Conservation (phyloP, 2,113 vertebrate species). For the Calypte anna region DNA sequence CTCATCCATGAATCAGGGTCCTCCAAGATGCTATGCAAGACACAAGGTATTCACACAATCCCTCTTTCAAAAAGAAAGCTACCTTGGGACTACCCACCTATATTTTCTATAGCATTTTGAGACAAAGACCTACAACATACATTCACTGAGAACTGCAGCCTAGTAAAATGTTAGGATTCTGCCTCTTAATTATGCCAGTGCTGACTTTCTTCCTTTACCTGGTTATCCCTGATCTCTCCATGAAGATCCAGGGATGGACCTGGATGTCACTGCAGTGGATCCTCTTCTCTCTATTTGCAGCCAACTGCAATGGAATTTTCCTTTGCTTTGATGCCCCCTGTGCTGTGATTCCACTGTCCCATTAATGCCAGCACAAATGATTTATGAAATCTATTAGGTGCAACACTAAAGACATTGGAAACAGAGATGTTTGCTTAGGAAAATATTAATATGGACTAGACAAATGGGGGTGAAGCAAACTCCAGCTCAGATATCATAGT, state of each 20-base stretch:
- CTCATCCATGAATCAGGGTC: neutral
- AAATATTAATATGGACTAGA: neutral
- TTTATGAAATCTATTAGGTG: slow-evolving; percentile 42
- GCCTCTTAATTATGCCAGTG: neutral
- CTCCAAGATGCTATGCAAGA: neutral
- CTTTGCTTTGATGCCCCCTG: neutral
- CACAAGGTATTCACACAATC: neutral
- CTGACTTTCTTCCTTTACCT: neutral
- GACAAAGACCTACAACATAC: neutral
- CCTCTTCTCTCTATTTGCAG: neutral
- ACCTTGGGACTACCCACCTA: neutral
- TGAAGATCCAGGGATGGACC: neutral
- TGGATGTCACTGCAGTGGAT: neutral
- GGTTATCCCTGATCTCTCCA: no score
- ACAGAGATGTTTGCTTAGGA: slow-evolving; percentile 26
- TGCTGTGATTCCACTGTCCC: neutral
- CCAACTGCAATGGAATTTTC: slow-evolving; percentile 5
- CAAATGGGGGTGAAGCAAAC: neutral
- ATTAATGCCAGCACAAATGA: slow-evolving; percentile 25
- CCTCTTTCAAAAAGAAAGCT: neutral
- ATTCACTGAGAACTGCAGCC: neutral
- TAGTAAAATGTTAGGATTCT: neutral
- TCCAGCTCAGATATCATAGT: neutral
- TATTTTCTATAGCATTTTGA: accelerated
- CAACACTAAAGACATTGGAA: slow-evolving; percentile 26